These are phyloP conservation scores for Elegia similella DNA, from an alignment of 2,888 invertebrate genomes.

Conservation along the genomic window DNA sequence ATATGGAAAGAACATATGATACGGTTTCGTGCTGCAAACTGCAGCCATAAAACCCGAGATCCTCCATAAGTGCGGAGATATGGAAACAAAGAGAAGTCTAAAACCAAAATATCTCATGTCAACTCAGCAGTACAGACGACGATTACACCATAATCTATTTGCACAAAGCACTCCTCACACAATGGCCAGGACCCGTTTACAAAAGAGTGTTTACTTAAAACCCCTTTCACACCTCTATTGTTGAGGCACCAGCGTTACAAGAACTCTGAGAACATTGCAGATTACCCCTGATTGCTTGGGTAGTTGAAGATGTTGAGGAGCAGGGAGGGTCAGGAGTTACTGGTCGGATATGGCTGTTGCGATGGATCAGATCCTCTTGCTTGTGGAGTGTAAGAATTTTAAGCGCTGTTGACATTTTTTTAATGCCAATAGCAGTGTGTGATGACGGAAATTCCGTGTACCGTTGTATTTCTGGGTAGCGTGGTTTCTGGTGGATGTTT, in stretches of 20 bases:
- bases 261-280: conserved; percentile 39
- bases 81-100: conserved; percentile 13
- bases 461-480: background rate
- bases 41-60: background rate
- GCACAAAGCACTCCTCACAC: conserved; percentile 65
- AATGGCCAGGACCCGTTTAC: conserved; percentile 63
- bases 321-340: conserved; percentile 35
- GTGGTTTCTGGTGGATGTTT: background rate
- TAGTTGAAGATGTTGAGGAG: conserved; percentile 26
- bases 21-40: background rate
- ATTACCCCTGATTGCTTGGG: conserved; percentile 30
- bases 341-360: conserved; percentile 50
- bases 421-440: background rate
- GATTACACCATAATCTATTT: conserved; percentile 69
- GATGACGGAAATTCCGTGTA: background rate
- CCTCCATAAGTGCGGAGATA: background rate
- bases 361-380: conserved; percentile 53
- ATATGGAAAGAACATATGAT: too few species aligned
- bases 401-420: conserved; percentile 46
- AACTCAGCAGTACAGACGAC: conserved; percentile 7
- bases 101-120: conserved; percentile 18
- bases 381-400: conserved; percentile 58
- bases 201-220: conserved; percentile 78
- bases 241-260: conserved; percentile 45
- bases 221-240: conserved; percentile 79